Percentiles rank a stretch among this genome's conserved stretches.
Evolutionary conservation across 2,113 vertebrate genomes (phyloP).

Genomic region (Falcunculus frontatus): DNA sequence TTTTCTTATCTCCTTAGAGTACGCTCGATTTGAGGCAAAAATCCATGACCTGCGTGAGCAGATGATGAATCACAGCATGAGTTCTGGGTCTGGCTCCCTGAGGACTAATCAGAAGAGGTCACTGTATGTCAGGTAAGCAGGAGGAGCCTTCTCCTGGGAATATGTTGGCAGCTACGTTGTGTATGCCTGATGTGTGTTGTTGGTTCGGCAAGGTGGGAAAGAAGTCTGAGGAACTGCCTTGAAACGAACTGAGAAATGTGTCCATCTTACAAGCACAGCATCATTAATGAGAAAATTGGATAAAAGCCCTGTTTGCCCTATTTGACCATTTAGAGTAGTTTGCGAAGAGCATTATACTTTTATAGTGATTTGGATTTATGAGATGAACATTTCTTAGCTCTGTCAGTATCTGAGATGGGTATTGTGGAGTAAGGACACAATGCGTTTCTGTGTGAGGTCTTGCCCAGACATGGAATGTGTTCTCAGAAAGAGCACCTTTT

Average conservation of each 20-base stretch:
- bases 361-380: not conserved
- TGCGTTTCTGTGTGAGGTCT: not conserved
- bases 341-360: not conserved
- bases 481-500: not conserved
- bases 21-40: slow-evolving; percentile 96
- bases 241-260: not conserved
- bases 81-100: slow-evolving; percentile 94
- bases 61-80: slow-evolving; percentile 99
- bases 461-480: not conserved
- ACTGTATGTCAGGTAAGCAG: slow-evolving; percentile 90
- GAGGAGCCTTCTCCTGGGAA: not conserved
- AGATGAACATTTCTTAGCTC: not conserved
- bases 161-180: not conserved
- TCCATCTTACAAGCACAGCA: not conserved
- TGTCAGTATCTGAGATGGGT: not conserved
- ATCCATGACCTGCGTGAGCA: slow-evolving; percentile 98
- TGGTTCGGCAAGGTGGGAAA: not conserved
- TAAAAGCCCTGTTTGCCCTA: not conserved
- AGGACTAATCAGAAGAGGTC: slow-evolving; percentile 96
- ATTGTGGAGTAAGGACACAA: not conserved
- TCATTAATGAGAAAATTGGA: not conserved
- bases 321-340: not conserved
- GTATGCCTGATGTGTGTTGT: not conserved
- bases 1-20: slow-evolving; percentile 78
- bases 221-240: not conserved